Evolutionary conservation across 2,888 invertebrate species (phyloP).

Genomic region (Seira musarum): DNA sequence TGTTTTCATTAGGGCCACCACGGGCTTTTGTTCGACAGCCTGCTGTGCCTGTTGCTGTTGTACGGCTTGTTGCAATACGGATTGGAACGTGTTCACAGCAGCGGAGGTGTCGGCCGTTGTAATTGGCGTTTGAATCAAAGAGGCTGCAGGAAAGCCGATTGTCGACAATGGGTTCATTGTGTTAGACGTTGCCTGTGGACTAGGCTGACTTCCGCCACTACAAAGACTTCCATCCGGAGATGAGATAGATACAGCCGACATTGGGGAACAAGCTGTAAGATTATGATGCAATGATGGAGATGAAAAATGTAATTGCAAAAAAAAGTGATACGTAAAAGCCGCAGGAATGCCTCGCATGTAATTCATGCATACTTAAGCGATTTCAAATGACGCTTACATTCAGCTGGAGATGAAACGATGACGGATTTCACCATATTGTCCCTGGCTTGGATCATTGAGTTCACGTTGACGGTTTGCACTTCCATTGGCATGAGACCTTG

Average conservation of each 20-base stretch:
- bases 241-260: slow-evolving; percentile 38
- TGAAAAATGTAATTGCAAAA: too few relatives aligned
- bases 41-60: slow-evolving; percentile 26
- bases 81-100: slow-evolving; percentile 59
- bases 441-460: slow-evolving; percentile 23
- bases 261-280: slow-evolving; percentile 34
- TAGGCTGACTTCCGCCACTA: slow-evolving; percentile 30
- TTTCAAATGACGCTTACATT: slow-evolving; percentile 32
- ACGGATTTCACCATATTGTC: slow-evolving; percentile 42
- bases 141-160: slow-evolving; percentile 28
- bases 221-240: slow-evolving; percentile 42
- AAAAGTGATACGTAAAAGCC: too few relatives aligned
- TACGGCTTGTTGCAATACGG: slow-evolving; percentile 56
- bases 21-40: slow-evolving; percentile 30
- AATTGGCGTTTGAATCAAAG: slow-evolving; percentile 34
- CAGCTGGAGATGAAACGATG: slow-evolving; percentile 39
- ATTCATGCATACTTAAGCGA: not conserved
- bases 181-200: slow-evolving; percentile 12
- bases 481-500: slow-evolving; percentile 50
- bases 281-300: too few relatives aligned
- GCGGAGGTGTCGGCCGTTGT: slow-evolving; percentile 48
- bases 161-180: slow-evolving; percentile 43
- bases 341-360: too few relatives aligned
- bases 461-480: slow-evolving; percentile 40
- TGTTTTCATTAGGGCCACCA: slow-evolving; percentile 29